A percentile compares a stretch with the other conserved stretches of the same genome.
phyloP scores from a whole-genome alignment of 2,113 vertebrate genomes.

The Chionis minor region DNA sequence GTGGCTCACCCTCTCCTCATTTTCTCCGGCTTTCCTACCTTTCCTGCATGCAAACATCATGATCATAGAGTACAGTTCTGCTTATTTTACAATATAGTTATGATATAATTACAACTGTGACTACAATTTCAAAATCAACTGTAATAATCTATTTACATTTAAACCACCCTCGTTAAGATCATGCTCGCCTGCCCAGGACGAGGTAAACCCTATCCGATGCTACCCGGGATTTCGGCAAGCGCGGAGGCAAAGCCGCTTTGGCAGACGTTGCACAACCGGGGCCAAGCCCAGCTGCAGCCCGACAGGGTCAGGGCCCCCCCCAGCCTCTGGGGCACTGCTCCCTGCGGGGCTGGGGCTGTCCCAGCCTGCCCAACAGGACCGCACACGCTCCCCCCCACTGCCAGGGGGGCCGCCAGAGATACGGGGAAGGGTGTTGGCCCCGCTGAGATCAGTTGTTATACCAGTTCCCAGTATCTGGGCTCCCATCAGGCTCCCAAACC shows the following conservation, averaged over 20 bases:
- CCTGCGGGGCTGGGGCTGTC: neutral
- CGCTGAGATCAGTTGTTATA: neutral
- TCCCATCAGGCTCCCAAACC: neutral
- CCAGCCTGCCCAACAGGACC: conserved; percentile 35
- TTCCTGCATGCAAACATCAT: neutral
- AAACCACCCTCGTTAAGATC: neutral
- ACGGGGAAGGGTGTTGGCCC: neutral
- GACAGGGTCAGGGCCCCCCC: neutral
- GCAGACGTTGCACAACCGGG: rapidly evolving
- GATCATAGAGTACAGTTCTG: neutral
- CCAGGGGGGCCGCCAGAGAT: neutral
- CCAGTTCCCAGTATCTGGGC: neutral
- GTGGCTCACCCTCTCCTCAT: neutral
- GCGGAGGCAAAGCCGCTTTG: rapidly evolving
- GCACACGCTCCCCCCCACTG: neutral
- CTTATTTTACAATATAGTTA: neutral
- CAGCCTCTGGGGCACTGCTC: rapidly evolving
- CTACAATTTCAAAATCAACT: neutral
- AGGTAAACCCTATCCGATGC: neutral
- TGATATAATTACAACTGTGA: neutral
- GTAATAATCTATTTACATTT: neutral
- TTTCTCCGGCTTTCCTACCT: neutral
- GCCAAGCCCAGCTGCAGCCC: neutral
- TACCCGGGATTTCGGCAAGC: rapidly evolving
- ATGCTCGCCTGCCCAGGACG: rapidly evolving